Evolutionary conservation across 53 echinoderm and acorn worm genomes (phyloP).

Genomic region (Actinopyga echinites): DNA sequence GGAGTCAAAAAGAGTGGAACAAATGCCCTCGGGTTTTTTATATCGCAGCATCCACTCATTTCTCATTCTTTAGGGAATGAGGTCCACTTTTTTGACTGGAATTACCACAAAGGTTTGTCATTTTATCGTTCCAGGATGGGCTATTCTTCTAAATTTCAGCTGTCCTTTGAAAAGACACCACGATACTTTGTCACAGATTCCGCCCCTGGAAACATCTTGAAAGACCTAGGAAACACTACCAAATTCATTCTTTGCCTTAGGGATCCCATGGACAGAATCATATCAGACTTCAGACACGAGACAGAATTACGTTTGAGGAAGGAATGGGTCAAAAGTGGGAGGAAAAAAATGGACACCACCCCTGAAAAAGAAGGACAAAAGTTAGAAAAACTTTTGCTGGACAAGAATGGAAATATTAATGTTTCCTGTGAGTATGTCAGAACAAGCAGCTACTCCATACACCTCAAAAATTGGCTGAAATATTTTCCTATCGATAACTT

Average conservation of each 20-base stretch:
- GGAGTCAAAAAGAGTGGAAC: slow-evolving; percentile 97
- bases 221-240: slow-evolving; percentile 65
- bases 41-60: slow-evolving; percentile 81
- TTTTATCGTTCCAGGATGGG: slow-evolving; percentile 81
- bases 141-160: slow-evolving; percentile 53
- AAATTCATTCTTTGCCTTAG: slow-evolving; percentile 80
- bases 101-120: slow-evolving; percentile 73
- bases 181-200: slow-evolving; percentile 81
- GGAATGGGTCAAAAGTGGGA: slow-evolving; percentile 26
- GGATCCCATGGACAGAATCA: slow-evolving; percentile 68
- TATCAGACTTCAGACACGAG: slow-evolving; percentile 87
- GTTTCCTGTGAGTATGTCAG: slow-evolving; percentile 69
- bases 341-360: slow-evolving; percentile 16
- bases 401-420: slow-evolving; percentile 67
- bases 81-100: slow-evolving; percentile 91
- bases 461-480: slow-evolving; percentile 74
- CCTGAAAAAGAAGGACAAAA: slow-evolving; percentile 57
- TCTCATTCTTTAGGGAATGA: slow-evolving; percentile 85
- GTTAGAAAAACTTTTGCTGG: slow-evolving; percentile 62
- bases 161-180: slow-evolving; percentile 88
- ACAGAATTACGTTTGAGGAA: slow-evolving; percentile 59
- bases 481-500: slow-evolving; percentile 68
- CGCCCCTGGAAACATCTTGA: slow-evolving; percentile 60
- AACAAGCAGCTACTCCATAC: slow-evolving; percentile 72
- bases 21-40: slow-evolving; percentile 83